Evolutionary conservation across 92 coral and sea anemone genomes (phyloP), one percentile per base, ranked within the genome.

Genomic region (Epizoanthus scotinus): DNA sequence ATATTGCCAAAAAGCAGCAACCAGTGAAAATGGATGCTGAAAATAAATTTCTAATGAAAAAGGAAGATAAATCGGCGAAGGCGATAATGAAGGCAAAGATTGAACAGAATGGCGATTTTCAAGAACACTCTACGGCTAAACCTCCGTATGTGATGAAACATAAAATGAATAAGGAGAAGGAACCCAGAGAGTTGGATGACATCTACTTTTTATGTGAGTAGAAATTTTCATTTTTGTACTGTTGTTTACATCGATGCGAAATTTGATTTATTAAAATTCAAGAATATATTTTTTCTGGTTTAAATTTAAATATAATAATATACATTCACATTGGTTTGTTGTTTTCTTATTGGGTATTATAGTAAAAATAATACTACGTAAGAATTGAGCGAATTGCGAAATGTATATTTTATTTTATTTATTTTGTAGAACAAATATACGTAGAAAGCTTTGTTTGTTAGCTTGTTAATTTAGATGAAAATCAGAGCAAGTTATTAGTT

Each of bases 161-260:
- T 22, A 75, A 75, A 75, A 75, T 75, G 81, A 60, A 58, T 0
- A 59, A 59, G 61, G 63, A 75, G 17, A 68, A 44, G 17, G 73
- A 68, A 1, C 67, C 36, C 26, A 75, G 44, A 38, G 67, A 75
- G 6, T 29, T 75, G 29, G 81, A 75, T 24, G 66, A 60, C 81
- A 21, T 75, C 22, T 75, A 75, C 81, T 75, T 75, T 75, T 75
- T 75, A 60, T 58, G 81, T 75, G 56, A 75, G 81, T 75, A 75
- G 59, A 59, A 36, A 0, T 75, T 36, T 27, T 21, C 22, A 13
- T 57, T 36, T 57, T 10, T 55, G 67, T 34, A 58, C 47, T 15
- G 55, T 38, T 64, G 70, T 38, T 34, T 59, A 36, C 47, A 34
- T 25, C 22, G 31, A 9, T 68, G 73, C 73, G 26, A 68, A 68